A percentile compares a stretch with the other conserved stretches of the same genome.
Evolutionary conservation across 2,888 invertebrate species (phyloP).

Genomic region (Leptothorax acervorum): DNA sequence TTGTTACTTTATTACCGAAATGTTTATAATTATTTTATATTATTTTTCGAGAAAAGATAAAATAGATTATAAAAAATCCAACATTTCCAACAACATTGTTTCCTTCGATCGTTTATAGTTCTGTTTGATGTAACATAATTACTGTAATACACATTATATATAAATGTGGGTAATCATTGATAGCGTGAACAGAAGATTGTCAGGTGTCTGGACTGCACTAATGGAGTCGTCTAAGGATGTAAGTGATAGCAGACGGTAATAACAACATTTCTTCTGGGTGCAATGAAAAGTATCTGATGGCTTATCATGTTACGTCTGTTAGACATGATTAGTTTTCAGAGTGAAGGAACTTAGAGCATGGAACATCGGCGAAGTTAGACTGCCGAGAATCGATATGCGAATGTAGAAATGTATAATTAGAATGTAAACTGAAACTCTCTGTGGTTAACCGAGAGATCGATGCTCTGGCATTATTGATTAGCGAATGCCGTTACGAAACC

Average conservation of each 20-base stretch:
- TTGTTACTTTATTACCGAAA: neutral
- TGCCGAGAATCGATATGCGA: slow-evolving; percentile 19
- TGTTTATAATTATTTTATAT: neutral
- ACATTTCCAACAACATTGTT: neutral
- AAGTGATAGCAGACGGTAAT: neutral
- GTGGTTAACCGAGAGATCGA: slow-evolving; percentile 25
- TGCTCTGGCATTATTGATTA: slow-evolving; percentile 15
- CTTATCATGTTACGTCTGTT: slow-evolving; percentile 1
- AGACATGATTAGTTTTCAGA: neutral
- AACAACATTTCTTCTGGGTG: neutral
- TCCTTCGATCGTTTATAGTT: neutral
- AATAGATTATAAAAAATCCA: neutral
- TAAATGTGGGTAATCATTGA: neutral
- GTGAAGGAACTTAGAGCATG: neutral
- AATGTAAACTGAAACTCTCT: slow-evolving; percentile 27
- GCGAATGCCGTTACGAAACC: neutral
- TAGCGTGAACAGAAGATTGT: neutral
- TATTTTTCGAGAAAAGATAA: neutral
- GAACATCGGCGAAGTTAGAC: neutral
- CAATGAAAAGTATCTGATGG: neutral
- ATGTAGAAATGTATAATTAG: slow-evolving; percentile 33
- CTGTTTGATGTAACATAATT: neutral
- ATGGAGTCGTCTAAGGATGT: neutral
- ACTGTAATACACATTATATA: no score
- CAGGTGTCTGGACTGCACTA: neutral